Evolutionary conservation across 2,113 vertebrate species (phyloP), one percentile per base, ranked within the genome.

Genomic region (Rhombomys opimus): DNA sequence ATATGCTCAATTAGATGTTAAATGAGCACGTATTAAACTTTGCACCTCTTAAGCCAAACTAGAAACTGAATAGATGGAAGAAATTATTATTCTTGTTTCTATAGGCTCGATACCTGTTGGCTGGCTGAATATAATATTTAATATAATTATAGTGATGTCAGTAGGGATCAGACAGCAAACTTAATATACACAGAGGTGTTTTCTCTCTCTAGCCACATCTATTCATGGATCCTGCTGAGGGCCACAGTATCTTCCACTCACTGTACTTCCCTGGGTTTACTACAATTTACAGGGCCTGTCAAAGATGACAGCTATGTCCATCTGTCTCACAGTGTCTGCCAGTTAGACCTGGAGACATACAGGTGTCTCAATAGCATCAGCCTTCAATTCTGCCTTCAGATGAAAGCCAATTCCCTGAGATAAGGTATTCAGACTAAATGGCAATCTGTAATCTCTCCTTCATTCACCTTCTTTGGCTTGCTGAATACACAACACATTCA

Each of bases 391-490:
- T n/a, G 96, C 50, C 75, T 90, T 41, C 52, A 88, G n/a, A 72
- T 84, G 35, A 96, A 97, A 95, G 90, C 32, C 70, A 96, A 86
- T 87, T 94, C 76, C 90, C 77, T 59, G 17, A 95, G 70, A 84
- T 76, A 80, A 80, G 41, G 76, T 95, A 96, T 81, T 52, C 80
- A 32, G 38, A 85, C 9, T 52, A 93, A 96, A 95, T 30, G 78
- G 96, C 25, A 67, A 90, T 38, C 90, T 87, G 41, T 38, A 95
- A 72, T 93, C 65, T 57, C 86, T 92, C 46, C 80, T 82, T 96
- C 94, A 90, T 90, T 96, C 94, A 92, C 73, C 9, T 92, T 90
- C 67, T 96, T 78, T 92, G 73, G 61, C 89, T 80, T 96, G 97
- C 72, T 94, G 25, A 88, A 88, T 41, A 52, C 46, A 82, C 0